Evolutionary conservation across 1,140 invertebrate species (phyloP).

Genomic region (Pseudomyrmex gracilis): DNA sequence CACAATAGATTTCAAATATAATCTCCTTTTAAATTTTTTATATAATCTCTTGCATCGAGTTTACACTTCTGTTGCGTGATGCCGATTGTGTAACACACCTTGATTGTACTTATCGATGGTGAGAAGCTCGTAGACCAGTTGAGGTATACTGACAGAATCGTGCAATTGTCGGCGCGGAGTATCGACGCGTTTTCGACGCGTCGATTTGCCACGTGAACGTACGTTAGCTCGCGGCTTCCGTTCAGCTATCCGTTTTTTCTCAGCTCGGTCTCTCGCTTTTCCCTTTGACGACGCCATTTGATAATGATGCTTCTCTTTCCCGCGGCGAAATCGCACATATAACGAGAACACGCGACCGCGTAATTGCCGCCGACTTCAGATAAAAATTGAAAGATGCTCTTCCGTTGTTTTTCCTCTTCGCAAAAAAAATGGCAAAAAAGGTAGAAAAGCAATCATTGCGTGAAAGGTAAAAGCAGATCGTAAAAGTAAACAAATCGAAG

Average conservation of each 20-base stretch:
- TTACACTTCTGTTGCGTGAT: neutral
- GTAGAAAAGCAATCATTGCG: no score
- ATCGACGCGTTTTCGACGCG: slow-evolving; percentile 26
- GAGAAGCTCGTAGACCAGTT: slow-evolving; percentile 69
- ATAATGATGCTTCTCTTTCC: slow-evolving; percentile 17
- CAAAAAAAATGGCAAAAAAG: no score
- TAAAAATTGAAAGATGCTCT: slow-evolving; percentile 28
- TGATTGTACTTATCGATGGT: slow-evolving; percentile 60
- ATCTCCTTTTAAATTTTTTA: no score
- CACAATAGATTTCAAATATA: no score
- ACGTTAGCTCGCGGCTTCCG: neutral
- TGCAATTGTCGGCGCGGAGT: slow-evolving; percentile 24
- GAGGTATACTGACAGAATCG: slow-evolving; percentile 36
- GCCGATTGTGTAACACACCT: slow-evolving; percentile 21
- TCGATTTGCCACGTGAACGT: slow-evolving; percentile 1
- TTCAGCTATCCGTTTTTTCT: neutral
- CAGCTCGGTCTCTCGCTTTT: slow-evolving; percentile 6
- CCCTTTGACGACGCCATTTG: slow-evolving; percentile 62
- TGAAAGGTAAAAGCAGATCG: no score
- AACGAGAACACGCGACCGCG: slow-evolving; percentile 2
- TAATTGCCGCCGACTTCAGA: slow-evolving; percentile 17
- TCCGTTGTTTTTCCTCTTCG: neutral
- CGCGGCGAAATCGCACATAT: neutral
- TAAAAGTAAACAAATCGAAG: no score
- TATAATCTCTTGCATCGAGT: neutral